Percentiles rank a stretch among this genome's conserved stretches.
phyloP scores from a whole-genome alignment of 2,888 invertebrate genomes.

The Acrocyrtus sp. region DNA sequence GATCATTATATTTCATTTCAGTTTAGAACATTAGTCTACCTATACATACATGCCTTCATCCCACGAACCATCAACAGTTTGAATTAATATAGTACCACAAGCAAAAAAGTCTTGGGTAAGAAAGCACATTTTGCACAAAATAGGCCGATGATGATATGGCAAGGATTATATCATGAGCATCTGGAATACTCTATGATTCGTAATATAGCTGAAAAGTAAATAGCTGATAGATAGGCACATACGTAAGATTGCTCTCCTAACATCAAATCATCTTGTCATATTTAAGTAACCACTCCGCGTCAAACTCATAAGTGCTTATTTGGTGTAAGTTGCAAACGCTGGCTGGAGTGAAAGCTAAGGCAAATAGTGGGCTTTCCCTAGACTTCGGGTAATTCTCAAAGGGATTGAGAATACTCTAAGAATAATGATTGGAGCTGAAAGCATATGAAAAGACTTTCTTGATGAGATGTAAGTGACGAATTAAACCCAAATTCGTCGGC shows the following conservation, averaged over 20 bases:
- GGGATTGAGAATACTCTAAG: constrained; percentile 4
- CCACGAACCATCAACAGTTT: too few species aligned
- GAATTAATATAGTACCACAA: too few species aligned
- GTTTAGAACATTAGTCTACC: too few species aligned
- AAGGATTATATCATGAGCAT: too few species aligned
- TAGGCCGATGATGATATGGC: too few species aligned
- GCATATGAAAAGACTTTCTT: neutral
- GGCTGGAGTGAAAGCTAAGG: neutral
- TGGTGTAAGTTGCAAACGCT: neutral
- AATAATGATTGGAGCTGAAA: constrained; percentile 11
- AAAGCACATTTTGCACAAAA: too few species aligned
- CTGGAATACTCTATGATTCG: too few species aligned
- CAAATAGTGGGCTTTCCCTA: neutral
- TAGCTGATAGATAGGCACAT: too few species aligned
- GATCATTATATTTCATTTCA: too few species aligned
- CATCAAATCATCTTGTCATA: constrained; percentile 21
- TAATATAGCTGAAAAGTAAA: too few species aligned
- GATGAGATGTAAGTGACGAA: constrained; percentile 7
- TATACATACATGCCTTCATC: too few species aligned
- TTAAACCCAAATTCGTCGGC: constrained; percentile 7
- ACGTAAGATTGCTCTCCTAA: neutral
- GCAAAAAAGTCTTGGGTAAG: too few species aligned
- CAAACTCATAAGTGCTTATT: neutral
- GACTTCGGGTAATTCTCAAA: neutral
- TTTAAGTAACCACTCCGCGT: constrained; percentile 6